Base-by-base conservation (phyloP, 2,888 invertebrate species). In the Eulithis testata region DNA sequence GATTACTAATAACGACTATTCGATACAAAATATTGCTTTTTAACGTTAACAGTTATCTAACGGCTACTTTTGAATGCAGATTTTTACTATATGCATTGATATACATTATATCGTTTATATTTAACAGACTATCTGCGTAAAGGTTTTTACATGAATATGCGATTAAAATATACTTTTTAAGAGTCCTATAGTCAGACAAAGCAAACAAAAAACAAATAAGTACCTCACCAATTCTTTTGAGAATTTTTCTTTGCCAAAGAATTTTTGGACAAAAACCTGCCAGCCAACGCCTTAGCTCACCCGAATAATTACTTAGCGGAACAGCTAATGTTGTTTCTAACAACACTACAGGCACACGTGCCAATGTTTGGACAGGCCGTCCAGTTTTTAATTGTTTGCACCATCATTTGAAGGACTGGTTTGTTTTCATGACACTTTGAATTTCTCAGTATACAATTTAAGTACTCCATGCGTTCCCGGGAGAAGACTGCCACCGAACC, bases 161-260 rank as follows among this genome's bases (percentile, higher is more conserved):
- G 6, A 0, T 11, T 3, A 40, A 8, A 40, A 40, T 9, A 40
- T 40, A 40, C 40, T 9, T 40, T 8, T 40, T 40, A 2, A 37
- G 49, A 21, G 11, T 4, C 54, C 11, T 31, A 31, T 14, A 52
- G 0, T 2, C n/a, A 53, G 40, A 9, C 14, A 52, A 52, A 7
- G 47, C 11, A 49, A 14, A 49, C 8, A 4, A 49, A 49, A 8
- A 11, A 49, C 21, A 49, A 49, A 21, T 49, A 49, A 5, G 2
- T 40, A 40, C 31, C 47, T 47, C 6, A 45, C 14, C 12, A 12
- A 14, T 47, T 14, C 11, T 49, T 49, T 21, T 21, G 4, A 40
- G 31, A 12, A 60, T 66, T 64, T 68, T 65, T 72, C 62, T 69
- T 70, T 72, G 70, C 51, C 69, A 67, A 70, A 69, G 62, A 72